Evolutionary conservation across 2,797 vertebrate species (phyloP).

Genomic region (Spondyliosoma cantharus): DNA sequence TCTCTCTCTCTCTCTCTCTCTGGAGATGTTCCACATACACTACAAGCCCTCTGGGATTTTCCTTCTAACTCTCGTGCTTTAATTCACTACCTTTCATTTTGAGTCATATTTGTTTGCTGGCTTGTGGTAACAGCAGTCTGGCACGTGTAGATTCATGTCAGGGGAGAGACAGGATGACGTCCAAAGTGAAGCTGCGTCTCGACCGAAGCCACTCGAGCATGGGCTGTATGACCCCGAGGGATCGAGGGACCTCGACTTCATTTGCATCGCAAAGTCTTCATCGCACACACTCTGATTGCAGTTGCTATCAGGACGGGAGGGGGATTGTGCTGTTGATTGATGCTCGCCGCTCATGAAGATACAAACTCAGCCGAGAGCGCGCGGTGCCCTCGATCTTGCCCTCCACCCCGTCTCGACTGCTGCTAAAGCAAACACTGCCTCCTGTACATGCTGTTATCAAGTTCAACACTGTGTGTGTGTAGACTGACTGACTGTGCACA

Average conservation of each 20-base stretch:
- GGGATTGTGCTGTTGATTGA: slow-evolving; percentile 19
- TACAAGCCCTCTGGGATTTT: slow-evolving; percentile 1
- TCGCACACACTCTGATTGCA: slow-evolving; percentile 25
- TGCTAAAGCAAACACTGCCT: slow-evolving; percentile 28
- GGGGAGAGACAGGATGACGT: slow-evolving; percentile 7
- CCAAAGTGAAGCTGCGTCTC: slow-evolving; percentile 15
- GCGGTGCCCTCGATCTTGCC: neutral
- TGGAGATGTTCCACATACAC: neutral
- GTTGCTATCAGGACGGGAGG: slow-evolving; percentile 9
- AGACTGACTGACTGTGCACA: neutral
- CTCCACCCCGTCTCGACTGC: slow-evolving; percentile 17
- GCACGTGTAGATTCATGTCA: slow-evolving; percentile 17
- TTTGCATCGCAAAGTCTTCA: slow-evolving; percentile 55
- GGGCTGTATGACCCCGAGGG: slow-evolving; percentile 26
- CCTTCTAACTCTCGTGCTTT: neutral
- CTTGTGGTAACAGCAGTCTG: neutral
- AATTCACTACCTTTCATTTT: slow-evolving; percentile 1
- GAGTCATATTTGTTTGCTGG: slow-evolving; percentile 9
- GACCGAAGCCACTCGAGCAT: slow-evolving; percentile 36
- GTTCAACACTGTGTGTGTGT: slow-evolving; percentile 17
- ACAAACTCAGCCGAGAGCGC: neutral
- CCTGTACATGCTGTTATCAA: slow-evolving; percentile 17
- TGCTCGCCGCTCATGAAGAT: neutral
- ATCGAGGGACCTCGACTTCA: slow-evolving; percentile 24
- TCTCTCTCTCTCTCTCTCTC: neutral